Evolutionary conservation across 2,113 vertebrate genomes (phyloP).

Genomic region (Elachura formosa): DNA sequence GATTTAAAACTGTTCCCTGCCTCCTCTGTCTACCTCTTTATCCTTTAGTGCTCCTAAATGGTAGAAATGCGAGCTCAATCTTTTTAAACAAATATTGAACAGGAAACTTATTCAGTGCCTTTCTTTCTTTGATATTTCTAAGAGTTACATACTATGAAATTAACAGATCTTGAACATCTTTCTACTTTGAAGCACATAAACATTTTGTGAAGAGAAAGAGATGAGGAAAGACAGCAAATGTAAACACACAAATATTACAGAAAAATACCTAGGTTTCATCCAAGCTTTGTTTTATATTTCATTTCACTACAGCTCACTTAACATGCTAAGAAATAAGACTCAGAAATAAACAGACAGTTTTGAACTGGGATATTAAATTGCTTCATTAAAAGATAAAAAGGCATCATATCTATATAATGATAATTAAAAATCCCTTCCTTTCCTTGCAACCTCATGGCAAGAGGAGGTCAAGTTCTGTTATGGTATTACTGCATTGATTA

Average conservation of each 20-base stretch:
- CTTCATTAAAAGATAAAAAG: not conserved
- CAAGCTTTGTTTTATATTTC: not conserved
- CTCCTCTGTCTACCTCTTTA: not conserved
- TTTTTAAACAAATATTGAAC: not conserved
- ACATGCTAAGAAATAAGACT: not conserved
- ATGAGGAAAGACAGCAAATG: not conserved
- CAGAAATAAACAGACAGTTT: not conserved
- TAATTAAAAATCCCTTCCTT: not conserved
- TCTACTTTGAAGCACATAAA: not conserved
- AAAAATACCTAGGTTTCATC: not conserved
- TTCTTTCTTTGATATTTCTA: not conserved
- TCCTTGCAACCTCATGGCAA: not conserved
- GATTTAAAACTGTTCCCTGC: not conserved
- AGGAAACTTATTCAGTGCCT: not conserved
- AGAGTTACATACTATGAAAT: not conserved
- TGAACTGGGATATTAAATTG: not conserved
- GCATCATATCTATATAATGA: not conserved
- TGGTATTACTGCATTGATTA: not conserved
- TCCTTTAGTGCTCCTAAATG: not conserved
- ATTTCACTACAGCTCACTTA: not conserved
- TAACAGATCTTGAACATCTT: not conserved
- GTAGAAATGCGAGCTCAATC: not conserved
- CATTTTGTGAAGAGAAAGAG: not conserved
- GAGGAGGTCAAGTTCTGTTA: not conserved
- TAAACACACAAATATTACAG: not conserved